These are phyloP conservation scores for Drosophila ogumai DNA, from an alignment of 1,140 invertebrate genomes.

Conservation along the genomic window DNA sequence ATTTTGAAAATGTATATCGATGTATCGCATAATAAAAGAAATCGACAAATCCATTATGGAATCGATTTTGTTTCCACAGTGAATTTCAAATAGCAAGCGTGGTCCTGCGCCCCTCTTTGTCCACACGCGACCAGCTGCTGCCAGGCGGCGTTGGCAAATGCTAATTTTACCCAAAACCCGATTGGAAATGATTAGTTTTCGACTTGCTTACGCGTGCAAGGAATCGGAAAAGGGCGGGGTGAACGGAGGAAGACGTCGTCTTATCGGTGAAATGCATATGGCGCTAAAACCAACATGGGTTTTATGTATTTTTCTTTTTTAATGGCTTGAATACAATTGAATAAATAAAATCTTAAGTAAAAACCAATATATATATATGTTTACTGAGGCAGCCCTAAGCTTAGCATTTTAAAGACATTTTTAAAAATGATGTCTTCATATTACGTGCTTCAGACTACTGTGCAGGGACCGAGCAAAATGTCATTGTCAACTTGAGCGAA, in stretches of 20 bases:
- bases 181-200: constrained; percentile 54
- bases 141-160: constrained; percentile 51
- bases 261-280: constrained; percentile 47
- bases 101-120: background rate
- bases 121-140: constrained; percentile 50
- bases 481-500: constrained; percentile 25
- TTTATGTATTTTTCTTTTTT: background rate
- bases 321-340: constrained; percentile 24
- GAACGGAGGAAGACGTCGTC: background rate
- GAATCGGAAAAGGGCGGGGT: background rate
- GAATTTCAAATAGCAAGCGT: background rate
- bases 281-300: constrained; percentile 23
- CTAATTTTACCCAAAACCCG: constrained; percentile 66
- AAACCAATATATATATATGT: constrained; percentile 20
- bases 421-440: background rate
- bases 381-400: background rate
- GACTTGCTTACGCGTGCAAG: constrained; percentile 58
- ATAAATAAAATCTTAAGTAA: constrained; percentile 15
- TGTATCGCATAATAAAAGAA: too few relatives aligned
- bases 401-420: background rate
- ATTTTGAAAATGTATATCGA: too few relatives aligned
- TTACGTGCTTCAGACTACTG: background rate
- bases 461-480: background rate
- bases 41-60: too few relatives aligned
- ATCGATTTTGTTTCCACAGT: background rate